Base-by-base conservation (phyloP, 2,888 invertebrate species). In the Polydesmus complanatus region DNA sequence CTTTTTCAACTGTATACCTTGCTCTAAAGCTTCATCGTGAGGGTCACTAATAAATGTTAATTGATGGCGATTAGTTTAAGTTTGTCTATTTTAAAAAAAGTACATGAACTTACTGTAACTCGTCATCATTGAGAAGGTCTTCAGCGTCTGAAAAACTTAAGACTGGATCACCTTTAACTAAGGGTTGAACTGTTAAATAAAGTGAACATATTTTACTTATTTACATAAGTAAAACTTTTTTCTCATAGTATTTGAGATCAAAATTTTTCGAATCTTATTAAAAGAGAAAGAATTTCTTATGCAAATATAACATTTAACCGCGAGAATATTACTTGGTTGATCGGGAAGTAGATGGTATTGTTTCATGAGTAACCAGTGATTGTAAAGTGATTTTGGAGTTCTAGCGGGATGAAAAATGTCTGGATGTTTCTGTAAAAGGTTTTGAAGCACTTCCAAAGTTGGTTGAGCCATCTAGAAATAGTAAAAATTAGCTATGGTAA, bases 301-400 rank as follows among this genome's bases (percentile, higher is more conserved):
- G n/a, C n/a, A n/a, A n/a, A n/a, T n/a, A n/a, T n/a, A n/a, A n/a
- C n/a, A n/a, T n/a, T n/a, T n/a, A n/a, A n/a, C n/a, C n/a, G n/a
- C n/a, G n/a, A n/a, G n/a, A n/a, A n/a, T 26, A 65, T 67, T 68
- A 78, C 89, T 84, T 56, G 82, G 80, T 77, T 96, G 96, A 74
- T 95, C 94, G 0, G 90, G 88, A 60, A 97, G 76, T 37, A 97
- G 77, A 68, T 88, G 86, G 73, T 93, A 94, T 73, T 93, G 89
- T 70, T 90, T 91, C 77, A 97, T 81, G 27, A 91, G 78, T 67
- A 87, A 84, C 96, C 97, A 97, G 72, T 97, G 95, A 58, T 83
- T 82, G 72, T 86, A 80, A 49, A 97, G 76, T 0, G 86, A 79
- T 73, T 88, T 89, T 0, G 93, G 82, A 1, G 92, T 94, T 64